phyloP scores from a whole-genome alignment of 2,888 invertebrate species.

The Rutpela maculata region DNA sequence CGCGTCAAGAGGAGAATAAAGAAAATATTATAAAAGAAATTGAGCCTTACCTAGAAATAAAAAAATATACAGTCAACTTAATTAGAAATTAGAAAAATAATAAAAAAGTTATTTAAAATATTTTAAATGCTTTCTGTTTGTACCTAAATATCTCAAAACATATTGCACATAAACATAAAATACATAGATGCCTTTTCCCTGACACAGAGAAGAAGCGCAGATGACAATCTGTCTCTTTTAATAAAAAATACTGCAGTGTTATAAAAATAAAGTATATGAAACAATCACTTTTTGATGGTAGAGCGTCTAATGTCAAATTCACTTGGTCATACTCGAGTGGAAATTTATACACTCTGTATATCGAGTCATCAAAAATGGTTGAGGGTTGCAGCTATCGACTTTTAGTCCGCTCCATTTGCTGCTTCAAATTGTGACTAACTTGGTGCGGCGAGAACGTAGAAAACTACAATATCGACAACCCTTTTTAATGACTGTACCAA shows the following conservation, averaged over 20 bases:
- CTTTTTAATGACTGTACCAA: no score
- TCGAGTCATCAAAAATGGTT: no score
- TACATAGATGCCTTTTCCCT: not conserved
- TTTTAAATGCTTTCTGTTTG: conserved; percentile 3
- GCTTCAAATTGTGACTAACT: no score
- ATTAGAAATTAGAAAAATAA: not conserved
- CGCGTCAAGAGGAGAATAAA: not conserved
- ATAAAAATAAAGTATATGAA: not conserved
- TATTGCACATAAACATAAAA: not conserved
- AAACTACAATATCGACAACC: no score
- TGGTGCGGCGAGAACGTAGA: no score
- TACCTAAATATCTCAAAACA: not conserved
- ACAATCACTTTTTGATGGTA: not conserved
- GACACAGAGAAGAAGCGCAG: no score
- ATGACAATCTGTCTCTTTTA: no score
- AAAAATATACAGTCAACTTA: not conserved
- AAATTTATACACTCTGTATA: not conserved
- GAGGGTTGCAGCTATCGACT: no score
- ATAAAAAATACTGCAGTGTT: no score
- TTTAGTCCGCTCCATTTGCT: no score
- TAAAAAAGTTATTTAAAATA: not conserved
- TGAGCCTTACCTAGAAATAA: not conserved
- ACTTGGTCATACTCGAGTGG: not conserved
- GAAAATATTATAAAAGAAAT: not conserved
- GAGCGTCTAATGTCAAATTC: not conserved